Evolutionary conservation across 2,113 vertebrate genomes (phyloP).

Genomic region (Danionella cerebrum): DNA sequence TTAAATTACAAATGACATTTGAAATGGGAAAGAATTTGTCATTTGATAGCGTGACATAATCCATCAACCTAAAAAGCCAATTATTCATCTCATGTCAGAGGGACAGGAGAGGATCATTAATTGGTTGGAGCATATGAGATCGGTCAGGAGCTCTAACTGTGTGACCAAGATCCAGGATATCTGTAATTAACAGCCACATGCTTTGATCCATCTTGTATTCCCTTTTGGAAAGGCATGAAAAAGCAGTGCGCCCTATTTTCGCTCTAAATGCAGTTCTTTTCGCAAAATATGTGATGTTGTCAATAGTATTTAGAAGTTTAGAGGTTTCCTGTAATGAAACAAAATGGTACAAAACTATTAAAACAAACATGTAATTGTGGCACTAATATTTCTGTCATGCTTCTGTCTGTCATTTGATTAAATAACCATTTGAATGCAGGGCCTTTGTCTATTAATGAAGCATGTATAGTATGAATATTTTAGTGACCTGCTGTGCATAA

Average conservation of each 20-base stretch:
- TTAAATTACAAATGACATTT: not conserved
- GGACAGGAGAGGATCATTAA: constrained; percentile 46
- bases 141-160: constrained; percentile 28
- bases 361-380: constrained; percentile 61
- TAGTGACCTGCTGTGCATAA: constrained; percentile 64
- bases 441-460: constrained; percentile 65
- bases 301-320: constrained; percentile 58
- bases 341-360: constrained; percentile 71
- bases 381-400: constrained; percentile 53
- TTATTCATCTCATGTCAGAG: constrained; percentile 48
- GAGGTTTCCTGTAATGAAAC: constrained; percentile 62
- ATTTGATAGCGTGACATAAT: constrained; percentile 5
- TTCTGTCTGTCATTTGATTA: constrained; percentile 69
- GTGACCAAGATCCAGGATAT: constrained; percentile 13
- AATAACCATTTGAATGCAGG: constrained; percentile 66
- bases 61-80: constrained; percentile 21
- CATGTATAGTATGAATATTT: constrained; percentile 71
- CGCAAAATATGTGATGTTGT: constrained; percentile 37
- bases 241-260: not conserved
- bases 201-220: not conserved
- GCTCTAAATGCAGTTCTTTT: not conserved
- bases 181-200: not conserved
- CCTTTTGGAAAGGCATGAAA: constrained; percentile 14
- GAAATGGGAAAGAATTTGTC: not conserved
- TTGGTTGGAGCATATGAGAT: constrained; percentile 49